phyloP scores from a whole-genome alignment of 2,113 vertebrate genomes.

The Oncorhynchus tshawytscha region DNA sequence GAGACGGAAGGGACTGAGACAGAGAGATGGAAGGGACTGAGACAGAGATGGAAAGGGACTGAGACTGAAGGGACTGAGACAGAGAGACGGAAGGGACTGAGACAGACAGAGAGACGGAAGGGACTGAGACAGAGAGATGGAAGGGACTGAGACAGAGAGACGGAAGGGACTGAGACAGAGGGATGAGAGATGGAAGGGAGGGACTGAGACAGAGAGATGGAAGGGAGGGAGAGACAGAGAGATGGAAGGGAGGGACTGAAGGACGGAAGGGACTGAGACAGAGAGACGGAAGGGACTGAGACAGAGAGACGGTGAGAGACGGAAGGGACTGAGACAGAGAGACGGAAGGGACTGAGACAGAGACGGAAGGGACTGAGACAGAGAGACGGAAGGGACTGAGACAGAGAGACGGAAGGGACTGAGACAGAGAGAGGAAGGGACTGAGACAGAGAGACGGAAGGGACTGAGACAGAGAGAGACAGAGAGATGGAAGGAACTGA shows the following conservation, averaged over 20 bases:
- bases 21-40: too few relatives aligned
- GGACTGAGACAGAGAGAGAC: background rate
- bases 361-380: constrained; percentile 12
- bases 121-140: constrained; percentile 46
- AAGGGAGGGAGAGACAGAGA: background rate
- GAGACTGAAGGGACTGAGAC: constrained; percentile 22
- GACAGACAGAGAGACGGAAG: constrained; percentile 21
- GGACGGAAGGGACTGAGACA: background rate
- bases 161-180: background rate
- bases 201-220: background rate
- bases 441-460: background rate
- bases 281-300: too few relatives aligned
- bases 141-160: constrained; percentile 27
- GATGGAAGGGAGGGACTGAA: background rate
- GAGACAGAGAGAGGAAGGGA: background rate
- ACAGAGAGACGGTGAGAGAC: constrained; percentile 14
- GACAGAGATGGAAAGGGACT: constrained; percentile 14
- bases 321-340: constrained; percentile 7
- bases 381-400: constrained; percentile 2
- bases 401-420: background rate
- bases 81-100: constrained; percentile 7
- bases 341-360: constrained; percentile 13
- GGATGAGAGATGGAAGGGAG: background rate
- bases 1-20: background rate
- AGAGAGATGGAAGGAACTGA: too few relatives aligned